Percentiles rank a stretch among this genome's conserved stretches.
Evolutionary conservation across 2,113 vertebrate species (phyloP).

Genomic region (Stegastes partitus): DNA sequence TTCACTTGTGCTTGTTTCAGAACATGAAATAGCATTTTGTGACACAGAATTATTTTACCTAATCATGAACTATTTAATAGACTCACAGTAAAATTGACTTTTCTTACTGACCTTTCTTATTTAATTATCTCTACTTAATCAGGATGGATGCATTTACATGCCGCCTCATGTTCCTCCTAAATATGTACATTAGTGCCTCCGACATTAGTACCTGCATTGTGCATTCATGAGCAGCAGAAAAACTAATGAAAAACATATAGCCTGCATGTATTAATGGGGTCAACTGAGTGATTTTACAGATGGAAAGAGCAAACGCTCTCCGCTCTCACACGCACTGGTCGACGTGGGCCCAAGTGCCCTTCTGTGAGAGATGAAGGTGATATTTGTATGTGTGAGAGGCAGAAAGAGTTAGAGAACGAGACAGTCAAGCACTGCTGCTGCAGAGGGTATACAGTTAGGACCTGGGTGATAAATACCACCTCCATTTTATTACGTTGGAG

Average conservation of each 20-base stretch:
- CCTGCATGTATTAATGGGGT: neutral
- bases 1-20: neutral
- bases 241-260: neutral
- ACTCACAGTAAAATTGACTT: neutral
- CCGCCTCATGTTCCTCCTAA: neutral
- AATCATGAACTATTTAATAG: no score
- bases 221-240: neutral
- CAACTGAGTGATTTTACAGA: neutral
- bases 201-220: neutral
- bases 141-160: no score
- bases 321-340: neutral
- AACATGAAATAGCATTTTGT: neutral
- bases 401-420: constrained; percentile 14
- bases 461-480: constrained; percentile 54
- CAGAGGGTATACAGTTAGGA: constrained; percentile 38
- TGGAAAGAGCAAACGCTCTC: neutral
- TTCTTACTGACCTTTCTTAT: neutral
- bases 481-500: constrained; percentile 65
- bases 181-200: constrained; percentile 1
- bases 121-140: neutral
- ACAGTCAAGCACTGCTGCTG: constrained; percentile 33
- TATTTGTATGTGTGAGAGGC: constrained; percentile 38
- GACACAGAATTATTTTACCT: no score
- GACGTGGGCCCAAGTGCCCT: neutral
- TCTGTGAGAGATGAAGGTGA: constrained; percentile 30